Evolutionary conservation across 2,888 invertebrate genomes (phyloP).

Genomic region (Troides oblongomaculatus): DNA sequence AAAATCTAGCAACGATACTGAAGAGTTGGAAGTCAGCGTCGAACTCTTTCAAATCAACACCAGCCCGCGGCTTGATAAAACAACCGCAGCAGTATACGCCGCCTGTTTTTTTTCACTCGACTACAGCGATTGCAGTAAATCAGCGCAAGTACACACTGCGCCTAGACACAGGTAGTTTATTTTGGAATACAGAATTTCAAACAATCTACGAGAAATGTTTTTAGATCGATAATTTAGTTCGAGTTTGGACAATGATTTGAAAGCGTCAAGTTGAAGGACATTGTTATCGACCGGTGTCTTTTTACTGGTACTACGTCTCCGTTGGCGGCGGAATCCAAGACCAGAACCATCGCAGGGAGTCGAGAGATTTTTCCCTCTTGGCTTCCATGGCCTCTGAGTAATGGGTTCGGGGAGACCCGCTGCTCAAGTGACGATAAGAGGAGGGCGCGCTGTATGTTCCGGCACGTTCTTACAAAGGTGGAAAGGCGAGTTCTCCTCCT

Average conservation of each 20-base stretch:
- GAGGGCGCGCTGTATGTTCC: no score
- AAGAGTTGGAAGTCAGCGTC: slow-evolving; percentile 15
- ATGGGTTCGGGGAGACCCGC: no score
- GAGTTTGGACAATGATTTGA: slow-evolving; percentile 3
- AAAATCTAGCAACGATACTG: slow-evolving; percentile 9
- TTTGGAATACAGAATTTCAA: slow-evolving; percentile 38
- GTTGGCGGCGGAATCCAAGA: no score
- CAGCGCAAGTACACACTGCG: slow-evolving; percentile 42
- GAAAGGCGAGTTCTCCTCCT: no score
- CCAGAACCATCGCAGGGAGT: no score
- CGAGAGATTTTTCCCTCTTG: no score
- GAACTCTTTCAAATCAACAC: slow-evolving; percentile 23
- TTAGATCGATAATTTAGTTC: slow-evolving; percentile 13
- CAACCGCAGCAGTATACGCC: slow-evolving; percentile 34
- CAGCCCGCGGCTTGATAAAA: slow-evolving; percentile 30
- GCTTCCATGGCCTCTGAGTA: no score
- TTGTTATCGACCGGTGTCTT: background rate
- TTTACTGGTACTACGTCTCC: no score
- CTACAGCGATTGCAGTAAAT: slow-evolving; percentile 65
- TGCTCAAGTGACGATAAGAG: no score
- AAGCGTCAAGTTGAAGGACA: slow-evolving; percentile 2
- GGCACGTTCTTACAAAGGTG: no score
- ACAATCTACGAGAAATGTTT: slow-evolving; percentile 29
- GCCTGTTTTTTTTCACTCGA: slow-evolving; percentile 69
- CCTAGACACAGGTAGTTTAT: slow-evolving; percentile 39